phyloP scores from a whole-genome alignment of 2,888 invertebrate species.

The Plusia festucae region DNA sequence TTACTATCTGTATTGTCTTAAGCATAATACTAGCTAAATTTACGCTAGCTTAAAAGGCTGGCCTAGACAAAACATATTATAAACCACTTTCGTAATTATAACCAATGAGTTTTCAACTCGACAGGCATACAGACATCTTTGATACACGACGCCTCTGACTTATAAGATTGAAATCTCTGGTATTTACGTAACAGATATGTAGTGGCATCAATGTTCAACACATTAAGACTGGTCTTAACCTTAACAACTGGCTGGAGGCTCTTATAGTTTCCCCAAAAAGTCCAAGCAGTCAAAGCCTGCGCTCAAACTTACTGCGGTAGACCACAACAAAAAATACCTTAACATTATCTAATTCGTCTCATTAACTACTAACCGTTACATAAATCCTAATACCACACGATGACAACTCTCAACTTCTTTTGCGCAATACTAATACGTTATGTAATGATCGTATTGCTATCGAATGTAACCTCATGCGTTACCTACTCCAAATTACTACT shows the following conservation, averaged over 20 bases:
- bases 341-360: slow-evolving; percentile 45
- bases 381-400: slow-evolving; percentile 54
- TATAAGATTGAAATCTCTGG: neutral
- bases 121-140: neutral
- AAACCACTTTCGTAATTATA: neutral
- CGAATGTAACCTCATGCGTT: slow-evolving; percentile 24
- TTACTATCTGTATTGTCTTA: too few relatives aligned
- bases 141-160: too few relatives aligned
- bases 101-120: neutral
- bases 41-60: neutral
- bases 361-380: slow-evolving; percentile 44
- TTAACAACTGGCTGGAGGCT: too few relatives aligned
- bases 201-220: neutral
- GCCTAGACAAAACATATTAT: neutral
- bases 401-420: slow-evolving; percentile 62
- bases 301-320: too few relatives aligned
- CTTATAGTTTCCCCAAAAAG: too few relatives aligned
- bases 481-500: slow-evolving; percentile 41
- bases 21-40: too few relatives aligned
- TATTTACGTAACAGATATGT: neutral
- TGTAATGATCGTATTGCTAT: slow-evolving; percentile 45
- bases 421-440: slow-evolving; percentile 58
- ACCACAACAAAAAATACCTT: too few relatives aligned
- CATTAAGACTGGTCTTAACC: slow-evolving; percentile 2
- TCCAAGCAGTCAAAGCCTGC: too few relatives aligned